phyloP scores from a whole-genome alignment of 2,797 vertebrate genomes.

The Spinus pinus region DNA sequence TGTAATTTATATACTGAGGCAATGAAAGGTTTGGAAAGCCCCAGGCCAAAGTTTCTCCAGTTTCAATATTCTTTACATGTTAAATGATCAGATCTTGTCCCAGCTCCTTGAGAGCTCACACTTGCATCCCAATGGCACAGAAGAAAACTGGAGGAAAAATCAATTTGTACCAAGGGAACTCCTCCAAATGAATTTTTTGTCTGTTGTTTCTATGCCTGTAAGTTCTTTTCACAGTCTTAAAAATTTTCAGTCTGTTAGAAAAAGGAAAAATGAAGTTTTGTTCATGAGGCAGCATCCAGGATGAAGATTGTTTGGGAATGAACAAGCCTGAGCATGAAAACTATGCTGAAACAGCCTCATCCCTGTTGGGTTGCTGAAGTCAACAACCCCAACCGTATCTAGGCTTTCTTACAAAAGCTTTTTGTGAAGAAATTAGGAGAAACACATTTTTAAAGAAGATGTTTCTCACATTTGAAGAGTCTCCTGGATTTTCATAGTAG shows the following conservation, averaged over 20 bases:
- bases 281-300: neutral
- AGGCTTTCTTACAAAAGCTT: neutral
- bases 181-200: neutral
- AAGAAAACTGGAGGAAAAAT: neutral
- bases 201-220: neutral
- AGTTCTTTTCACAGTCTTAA: neutral
- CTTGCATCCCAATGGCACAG: neutral
- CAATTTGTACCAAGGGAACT: neutral
- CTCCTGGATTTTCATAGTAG: neutral
- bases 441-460: accelerated
- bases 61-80: neutral
- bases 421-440: neutral
- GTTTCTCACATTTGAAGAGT: neutral
- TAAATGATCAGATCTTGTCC: neutral
- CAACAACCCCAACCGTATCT: neutral
- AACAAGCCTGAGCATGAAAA: neutral
- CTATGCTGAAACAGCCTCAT: neutral
- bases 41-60: neutral
- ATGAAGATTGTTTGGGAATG: neutral
- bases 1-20: neutral
- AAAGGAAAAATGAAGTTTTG: neutral
- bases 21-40: neutral
- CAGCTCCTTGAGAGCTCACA: neutral
- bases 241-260: neutral
- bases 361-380: neutral